Base-by-base conservation (phyloP, 1,140 invertebrate species). In the Lepidostoma basale region DNA sequence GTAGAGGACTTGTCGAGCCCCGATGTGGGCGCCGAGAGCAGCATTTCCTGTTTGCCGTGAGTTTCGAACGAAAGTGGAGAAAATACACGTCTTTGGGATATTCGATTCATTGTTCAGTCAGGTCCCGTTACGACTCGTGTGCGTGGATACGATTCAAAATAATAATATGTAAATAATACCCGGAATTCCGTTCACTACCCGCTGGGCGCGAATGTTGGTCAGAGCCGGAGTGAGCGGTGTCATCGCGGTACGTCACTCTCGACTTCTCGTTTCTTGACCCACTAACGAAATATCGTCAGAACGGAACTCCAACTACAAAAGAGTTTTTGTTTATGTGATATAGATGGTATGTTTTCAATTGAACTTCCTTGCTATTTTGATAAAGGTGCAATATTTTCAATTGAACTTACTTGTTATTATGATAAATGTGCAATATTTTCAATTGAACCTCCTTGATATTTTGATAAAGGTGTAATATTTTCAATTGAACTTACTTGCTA, bases 41-140 rank as follows among this genome's bases (percentile, higher is more conserved):
- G n/a, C n/a, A n/a, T n/a, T n/a, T n/a, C n/a, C n/a, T 49, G 45
- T 49, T 49, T 49, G 18, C 45, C 45, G 18, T 18, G 20, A n/a
- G n/a, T n/a, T n/a, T 23, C 45, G 45, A 49, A 49, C 20, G 45
- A 49, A 49, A 49, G 45, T 22, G 18, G 45, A 49, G 45, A 49
- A 49, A 22, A 23, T 18, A 12, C 25, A 23, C 22, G 45, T 23
- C 22, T 49, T 23, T 36, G 10, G 33, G 14, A 9, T n/a, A 36
- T 3, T 49, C 45, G 45, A 49, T 49, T 22, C 22, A 23, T 49
- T 36, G 14, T n/a, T 25, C 25, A 23, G 45, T 23, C 45, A 23
- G 25, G 8, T 22, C 20, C 45, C 45, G 45, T 49, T 49, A 49
- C 25, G 45, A 23, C 45, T n/a, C 20, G 20, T 23, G 45, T 20